These are phyloP conservation scores for Sebastolobus altivelis DNA, from an alignment of 2,797 vertebrate genomes.

Conservation along the genomic window DNA sequence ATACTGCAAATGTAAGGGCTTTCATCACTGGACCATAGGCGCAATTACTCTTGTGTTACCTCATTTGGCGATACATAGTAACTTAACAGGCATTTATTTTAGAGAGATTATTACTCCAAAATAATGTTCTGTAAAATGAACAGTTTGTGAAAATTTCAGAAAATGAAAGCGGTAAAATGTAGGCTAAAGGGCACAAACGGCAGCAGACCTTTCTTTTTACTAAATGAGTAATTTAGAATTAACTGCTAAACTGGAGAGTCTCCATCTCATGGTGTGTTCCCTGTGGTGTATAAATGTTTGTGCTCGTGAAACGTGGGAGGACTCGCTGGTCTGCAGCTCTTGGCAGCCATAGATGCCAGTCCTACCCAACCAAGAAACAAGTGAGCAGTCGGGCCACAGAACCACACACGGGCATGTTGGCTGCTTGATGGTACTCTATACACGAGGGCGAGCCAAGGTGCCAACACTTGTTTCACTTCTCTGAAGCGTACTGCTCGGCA, in stretches of 20 bases:
- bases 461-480: not conserved
- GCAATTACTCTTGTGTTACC: not conserved
- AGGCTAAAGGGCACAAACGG: not conserved
- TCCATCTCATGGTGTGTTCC: not conserved
- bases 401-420: not conserved
- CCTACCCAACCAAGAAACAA: not conserved
- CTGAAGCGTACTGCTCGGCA: not conserved
- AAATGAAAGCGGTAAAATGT: not conserved
- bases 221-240: not conserved
- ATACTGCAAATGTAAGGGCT: too few species aligned
- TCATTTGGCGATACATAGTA: not conserved
- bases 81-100: not conserved
- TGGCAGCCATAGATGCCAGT: slow-evolving; percentile 2
- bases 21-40: too few species aligned
- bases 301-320: not conserved
- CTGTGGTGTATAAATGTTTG: not conserved
- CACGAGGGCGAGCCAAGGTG: not conserved
- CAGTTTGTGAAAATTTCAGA: too few species aligned
- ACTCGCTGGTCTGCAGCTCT: not conserved
- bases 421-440: not conserved
- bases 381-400: slow-evolving; percentile 12
- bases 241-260: not conserved
- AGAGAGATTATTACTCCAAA: not conserved
- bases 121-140: not conserved
- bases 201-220: not conserved